Evolutionary conservation across 2,797 vertebrate species (phyloP).

Genomic region (Microchirus variegatus): DNA sequence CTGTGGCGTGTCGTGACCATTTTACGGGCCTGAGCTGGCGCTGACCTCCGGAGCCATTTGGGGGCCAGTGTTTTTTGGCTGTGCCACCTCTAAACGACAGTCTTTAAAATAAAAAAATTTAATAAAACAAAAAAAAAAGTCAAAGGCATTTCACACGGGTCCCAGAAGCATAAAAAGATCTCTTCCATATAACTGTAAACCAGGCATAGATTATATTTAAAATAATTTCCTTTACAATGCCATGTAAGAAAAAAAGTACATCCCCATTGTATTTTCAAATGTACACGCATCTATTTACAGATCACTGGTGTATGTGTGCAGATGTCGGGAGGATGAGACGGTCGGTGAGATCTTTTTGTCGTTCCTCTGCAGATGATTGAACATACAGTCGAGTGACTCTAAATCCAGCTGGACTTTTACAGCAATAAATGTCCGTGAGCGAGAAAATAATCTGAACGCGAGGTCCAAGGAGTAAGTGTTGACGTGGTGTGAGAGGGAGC

Average conservation of each 20-base stretch:
- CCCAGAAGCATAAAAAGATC: slow-evolving; percentile 60
- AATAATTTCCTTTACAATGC: slow-evolving; percentile 89
- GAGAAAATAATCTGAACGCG: slow-evolving; percentile 17
- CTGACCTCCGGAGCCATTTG: slow-evolving; percentile 12
- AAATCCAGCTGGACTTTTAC: slow-evolving; percentile 43
- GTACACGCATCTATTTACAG: slow-evolving; percentile 96
- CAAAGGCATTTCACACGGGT: slow-evolving; percentile 31
- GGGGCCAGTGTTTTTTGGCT: slow-evolving; percentile 36
- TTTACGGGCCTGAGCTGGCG: slow-evolving; percentile 27
- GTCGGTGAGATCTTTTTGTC: slow-evolving; percentile 10
- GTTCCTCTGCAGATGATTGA: slow-evolving; percentile 32
- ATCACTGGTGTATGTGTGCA: slow-evolving; percentile 60
- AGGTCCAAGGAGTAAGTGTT: slow-evolving; percentile 12
- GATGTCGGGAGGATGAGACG: slow-evolving; percentile 33
- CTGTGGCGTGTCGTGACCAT: slow-evolving; percentile 12
- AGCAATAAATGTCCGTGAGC: slow-evolving; percentile 31
- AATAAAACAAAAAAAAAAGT: slow-evolving; percentile 1
- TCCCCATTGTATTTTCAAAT: slow-evolving; percentile 88
- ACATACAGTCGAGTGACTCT: slow-evolving; percentile 38
- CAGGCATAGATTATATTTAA: slow-evolving; percentile 87
- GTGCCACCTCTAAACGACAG: slow-evolving; percentile 14
- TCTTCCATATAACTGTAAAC: slow-evolving; percentile 75
- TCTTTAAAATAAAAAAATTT: background rate
- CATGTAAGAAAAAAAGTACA: slow-evolving; percentile 88
- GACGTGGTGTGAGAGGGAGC: slow-evolving; percentile 24